Base-by-base conservation (phyloP, 2,797 vertebrate species). In the Jordanella pulchra region DNA sequence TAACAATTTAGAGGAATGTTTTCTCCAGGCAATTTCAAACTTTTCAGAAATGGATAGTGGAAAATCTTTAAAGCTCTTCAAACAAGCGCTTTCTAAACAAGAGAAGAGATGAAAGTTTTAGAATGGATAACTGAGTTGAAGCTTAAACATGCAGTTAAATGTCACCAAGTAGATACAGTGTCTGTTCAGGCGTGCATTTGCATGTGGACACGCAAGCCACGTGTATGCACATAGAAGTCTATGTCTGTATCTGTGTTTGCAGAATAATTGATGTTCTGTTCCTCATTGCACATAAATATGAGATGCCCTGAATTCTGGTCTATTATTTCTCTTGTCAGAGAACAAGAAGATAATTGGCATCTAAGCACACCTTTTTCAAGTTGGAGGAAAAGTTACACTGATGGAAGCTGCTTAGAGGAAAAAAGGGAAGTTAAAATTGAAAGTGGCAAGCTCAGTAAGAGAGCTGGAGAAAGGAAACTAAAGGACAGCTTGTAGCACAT, bases 181-280 rank as follows among this genome's bases (percentile, higher is more conserved):
- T 23, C 60, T 63, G 60, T 23, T 71, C 30, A 72, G 5, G 13
- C 54, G 4, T 65, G 35, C 44, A 44, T 84, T 73, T 61, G 65
- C 65, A 76, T 60, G 35, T 32, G 21, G 12, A 72, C 44, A 44
- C 28, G 13, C 12, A 15, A 45, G 45, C 27, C 66, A 50, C 60
- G 42, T 27, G 15, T 32, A 55, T 4, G n/a, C 67, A 77, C 60
- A 67, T 47, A 82, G 64, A 75, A 51, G 71, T 23, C 77, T 54
- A 61, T 67, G 61, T 80, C 67, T 81, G 58, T 56, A 15, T 75
- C 68, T 76, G 74, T 63, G 72, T 64, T 78, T 75, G 72, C 45
- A 77, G 81, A 92, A 89, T 90, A 87, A 86, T 84, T 91, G 75
- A 89, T 87, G 86, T 44, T 61, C 58, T 66, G 73, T 66, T 81